phyloP scores from a whole-genome alignment of 2,888 invertebrate genomes.

The Ecliptopera silaceata region DNA sequence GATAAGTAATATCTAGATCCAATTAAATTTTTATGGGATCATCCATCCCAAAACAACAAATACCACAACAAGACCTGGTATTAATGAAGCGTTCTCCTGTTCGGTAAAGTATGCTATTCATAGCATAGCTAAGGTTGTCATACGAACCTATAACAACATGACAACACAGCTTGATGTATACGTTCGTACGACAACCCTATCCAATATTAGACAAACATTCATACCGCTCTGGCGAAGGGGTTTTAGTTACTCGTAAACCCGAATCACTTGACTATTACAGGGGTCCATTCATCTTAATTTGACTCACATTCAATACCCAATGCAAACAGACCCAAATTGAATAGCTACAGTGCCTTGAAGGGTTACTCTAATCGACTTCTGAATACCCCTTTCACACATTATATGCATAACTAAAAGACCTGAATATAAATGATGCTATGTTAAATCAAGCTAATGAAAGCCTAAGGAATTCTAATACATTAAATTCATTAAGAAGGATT shows the following conservation, averaged over 20 bases:
- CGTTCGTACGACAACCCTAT: too few relatives aligned
- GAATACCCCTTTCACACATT: too few relatives aligned
- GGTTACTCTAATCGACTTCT: too few relatives aligned
- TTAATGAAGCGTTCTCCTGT: too few relatives aligned
- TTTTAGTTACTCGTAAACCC: not conserved
- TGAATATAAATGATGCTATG: not conserved
- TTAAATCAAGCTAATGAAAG: conserved; percentile 14
- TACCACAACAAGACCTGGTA: too few relatives aligned
- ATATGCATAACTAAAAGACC: not conserved
- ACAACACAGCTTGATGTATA: too few relatives aligned
- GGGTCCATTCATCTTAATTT: conserved; percentile 11
- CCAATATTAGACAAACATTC: not conserved
- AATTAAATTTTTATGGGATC: too few relatives aligned
- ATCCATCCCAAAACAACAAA: too few relatives aligned
- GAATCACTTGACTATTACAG: not conserved
- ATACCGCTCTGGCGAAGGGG: not conserved
- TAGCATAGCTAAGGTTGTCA: too few relatives aligned
- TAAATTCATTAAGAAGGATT: conserved; percentile 24
- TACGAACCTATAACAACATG: too few relatives aligned
- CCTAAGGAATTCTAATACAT: conserved; percentile 18
- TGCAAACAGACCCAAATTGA: conserved; percentile 9
- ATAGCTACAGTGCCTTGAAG: not conserved
- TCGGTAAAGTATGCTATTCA: too few relatives aligned
- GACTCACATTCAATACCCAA: not conserved
- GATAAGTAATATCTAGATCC: too few relatives aligned